These are phyloP conservation scores for Allacma fusca DNA, from an alignment of 2,888 invertebrate genomes.

Conservation along the genomic window DNA sequence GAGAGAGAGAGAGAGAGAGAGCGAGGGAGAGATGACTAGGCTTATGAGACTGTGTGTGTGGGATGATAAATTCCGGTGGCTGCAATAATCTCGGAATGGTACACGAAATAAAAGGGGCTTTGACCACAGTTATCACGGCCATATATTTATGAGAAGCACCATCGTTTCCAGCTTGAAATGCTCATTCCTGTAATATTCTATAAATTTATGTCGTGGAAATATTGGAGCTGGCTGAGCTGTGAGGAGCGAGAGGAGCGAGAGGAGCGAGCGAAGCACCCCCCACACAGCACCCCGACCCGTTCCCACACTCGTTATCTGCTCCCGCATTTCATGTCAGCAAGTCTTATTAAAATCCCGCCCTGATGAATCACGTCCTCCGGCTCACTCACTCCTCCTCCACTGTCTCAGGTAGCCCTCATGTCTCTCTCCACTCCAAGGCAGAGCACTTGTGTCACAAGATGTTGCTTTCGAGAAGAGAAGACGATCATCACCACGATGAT, in stretches of 20 bases:
- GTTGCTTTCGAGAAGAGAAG: no score
- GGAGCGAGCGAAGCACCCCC: conserved; percentile 9
- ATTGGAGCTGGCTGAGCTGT: conserved; percentile 63
- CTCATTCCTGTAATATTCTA: conserved; percentile 66
- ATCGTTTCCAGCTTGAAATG: conserved; percentile 59
- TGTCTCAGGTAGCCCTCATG: no score
- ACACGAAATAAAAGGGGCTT: conserved; percentile 61
- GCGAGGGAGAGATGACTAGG: neutral
- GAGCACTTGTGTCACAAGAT: no score
- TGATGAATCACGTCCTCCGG: conserved; percentile 60
- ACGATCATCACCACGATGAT: no score
- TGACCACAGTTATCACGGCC: conserved; percentile 60
- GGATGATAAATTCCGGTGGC: conserved; percentile 62
- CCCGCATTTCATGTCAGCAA: conserved; percentile 57
- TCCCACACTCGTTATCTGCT: neutral
- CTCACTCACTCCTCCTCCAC: no score
- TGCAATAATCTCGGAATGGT: conserved; percentile 62
- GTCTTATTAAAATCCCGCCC: conserved; percentile 61
- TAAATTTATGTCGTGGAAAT: conserved; percentile 69
- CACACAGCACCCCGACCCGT: neutral
- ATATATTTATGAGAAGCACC: conserved; percentile 62
- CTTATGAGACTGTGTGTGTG: conserved; percentile 17
- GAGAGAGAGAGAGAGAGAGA: neutral
- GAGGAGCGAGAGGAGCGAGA: neutral
- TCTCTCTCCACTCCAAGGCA: no score